Percentiles rank a stretch among this genome's conserved stretches.
phyloP scores from a whole-genome alignment of 2,113 vertebrate species.

The Murina feae region DNA sequence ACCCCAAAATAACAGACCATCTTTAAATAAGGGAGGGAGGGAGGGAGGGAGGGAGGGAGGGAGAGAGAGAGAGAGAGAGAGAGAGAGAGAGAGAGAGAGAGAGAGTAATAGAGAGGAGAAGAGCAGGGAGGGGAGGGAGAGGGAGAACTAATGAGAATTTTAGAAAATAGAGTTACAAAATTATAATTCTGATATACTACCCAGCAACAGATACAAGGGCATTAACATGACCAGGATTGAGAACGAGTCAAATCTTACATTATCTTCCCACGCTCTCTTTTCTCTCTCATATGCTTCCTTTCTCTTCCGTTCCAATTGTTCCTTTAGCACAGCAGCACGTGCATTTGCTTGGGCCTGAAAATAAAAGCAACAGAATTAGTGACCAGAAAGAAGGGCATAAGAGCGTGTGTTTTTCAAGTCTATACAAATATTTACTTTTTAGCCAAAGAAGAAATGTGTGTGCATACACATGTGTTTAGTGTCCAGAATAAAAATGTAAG shows the following conservation, averaged over 20 bases:
- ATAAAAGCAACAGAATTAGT: conserved; percentile 18
- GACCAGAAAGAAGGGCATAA: not conserved
- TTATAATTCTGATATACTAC: not conserved
- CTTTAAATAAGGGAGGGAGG: not conserved
- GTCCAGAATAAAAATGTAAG: not conserved
- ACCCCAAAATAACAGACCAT: not conserved
- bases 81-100: not conserved
- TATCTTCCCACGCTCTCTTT: conserved; percentile 94
- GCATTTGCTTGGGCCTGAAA: conserved; percentile 90
- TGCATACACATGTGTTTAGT: too few relatives aligned
- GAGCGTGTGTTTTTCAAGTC: not conserved
- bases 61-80: not conserved
- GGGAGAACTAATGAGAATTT: not conserved
- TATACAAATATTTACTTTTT: not conserved
- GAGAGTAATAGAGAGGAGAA: not conserved
- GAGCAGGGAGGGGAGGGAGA: fast-evolving
- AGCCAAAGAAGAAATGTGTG: not conserved
- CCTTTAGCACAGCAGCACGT: conserved; percentile 91
- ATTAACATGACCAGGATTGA: not conserved
- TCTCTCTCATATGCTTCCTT: conserved; percentile 93
- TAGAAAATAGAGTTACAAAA: not conserved
- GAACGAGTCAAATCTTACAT: conserved; percentile 83
- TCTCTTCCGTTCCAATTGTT: conserved; percentile 93
- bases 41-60: not conserved
- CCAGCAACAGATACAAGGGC: not conserved